A percentile compares a stretch with the other conserved stretches of the same genome.
Evolutionary conservation across 2,113 vertebrate genomes (phyloP).

Genomic region (Coracopsis vasa): DNA sequence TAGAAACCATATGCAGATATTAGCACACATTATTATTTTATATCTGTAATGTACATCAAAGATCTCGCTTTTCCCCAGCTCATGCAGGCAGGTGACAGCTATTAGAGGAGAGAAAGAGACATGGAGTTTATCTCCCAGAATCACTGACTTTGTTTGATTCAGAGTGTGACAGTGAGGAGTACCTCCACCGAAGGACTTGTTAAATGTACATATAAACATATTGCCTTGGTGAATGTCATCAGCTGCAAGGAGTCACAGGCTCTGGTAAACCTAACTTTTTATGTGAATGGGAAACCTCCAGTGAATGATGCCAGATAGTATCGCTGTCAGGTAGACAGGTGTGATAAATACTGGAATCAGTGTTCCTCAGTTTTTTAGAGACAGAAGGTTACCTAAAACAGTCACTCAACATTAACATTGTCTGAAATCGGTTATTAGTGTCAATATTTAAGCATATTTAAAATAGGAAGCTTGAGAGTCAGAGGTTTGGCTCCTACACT

Average conservation of each 20-base stretch:
- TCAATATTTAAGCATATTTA: not conserved
- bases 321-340: fast-evolving
- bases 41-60: not conserved
- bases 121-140: not conserved
- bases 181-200: not conserved
- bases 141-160: not conserved
- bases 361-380: not conserved
- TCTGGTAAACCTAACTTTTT: not conserved
- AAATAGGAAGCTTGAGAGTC: not conserved
- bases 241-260: not conserved
- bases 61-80: not conserved
- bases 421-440: not conserved
- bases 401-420: fast-evolving
- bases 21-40: not conserved
- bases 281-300: not conserved
- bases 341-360: not conserved
- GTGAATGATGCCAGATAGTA: not conserved
- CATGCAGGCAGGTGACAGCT: not conserved
- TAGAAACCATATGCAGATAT: not conserved
- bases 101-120: not conserved
- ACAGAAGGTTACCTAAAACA: not conserved
- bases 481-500: not conserved
- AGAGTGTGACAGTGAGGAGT: not conserved
- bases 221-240: not conserved
- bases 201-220: not conserved